These are phyloP conservation scores for Odontocerum albicorne DNA, from an alignment of 2,888 invertebrate genomes.

Conservation along the genomic window DNA sequence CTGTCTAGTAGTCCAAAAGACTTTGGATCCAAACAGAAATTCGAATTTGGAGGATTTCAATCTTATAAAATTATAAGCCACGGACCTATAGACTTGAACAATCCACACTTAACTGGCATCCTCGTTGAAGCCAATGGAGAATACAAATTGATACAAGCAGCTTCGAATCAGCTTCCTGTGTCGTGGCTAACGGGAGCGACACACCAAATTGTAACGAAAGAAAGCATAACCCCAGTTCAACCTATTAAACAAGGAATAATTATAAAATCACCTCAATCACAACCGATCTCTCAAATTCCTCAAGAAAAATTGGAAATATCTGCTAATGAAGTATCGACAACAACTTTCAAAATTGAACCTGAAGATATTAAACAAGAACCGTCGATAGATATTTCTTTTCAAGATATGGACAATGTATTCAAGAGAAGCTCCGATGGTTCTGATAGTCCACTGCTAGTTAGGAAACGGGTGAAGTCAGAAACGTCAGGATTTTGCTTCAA, in stretches of 20 bases:
- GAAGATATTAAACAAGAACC: constrained; percentile 57
- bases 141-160: constrained; percentile 61
- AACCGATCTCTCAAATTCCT: background rate
- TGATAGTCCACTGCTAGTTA: constrained; percentile 64
- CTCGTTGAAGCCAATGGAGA: constrained; percentile 64
- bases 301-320: constrained; percentile 14
- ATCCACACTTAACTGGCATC: constrained; percentile 59
- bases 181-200: constrained; percentile 38
- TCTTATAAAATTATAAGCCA: constrained; percentile 59
- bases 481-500: constrained; percentile 38
- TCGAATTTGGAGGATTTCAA: constrained; percentile 58
- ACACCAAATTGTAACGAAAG: constrained; percentile 39
- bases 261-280: constrained; percentile 37
- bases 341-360: constrained; percentile 48
- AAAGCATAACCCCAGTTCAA: constrained; percentile 45
- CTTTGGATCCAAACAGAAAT: constrained; percentile 61
- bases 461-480: constrained; percentile 66
- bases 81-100: constrained; percentile 57
- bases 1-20: constrained; percentile 83
- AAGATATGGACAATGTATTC: constrained; percentile 55
- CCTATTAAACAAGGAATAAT: constrained; percentile 43
- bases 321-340: constrained; percentile 23
- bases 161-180: constrained; percentile 48
- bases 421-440: constrained; percentile 75
- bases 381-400: constrained; percentile 56